Evolutionary conservation across 2,888 invertebrate genomes (phyloP).

Genomic region (Lucinisca nassula): DNA sequence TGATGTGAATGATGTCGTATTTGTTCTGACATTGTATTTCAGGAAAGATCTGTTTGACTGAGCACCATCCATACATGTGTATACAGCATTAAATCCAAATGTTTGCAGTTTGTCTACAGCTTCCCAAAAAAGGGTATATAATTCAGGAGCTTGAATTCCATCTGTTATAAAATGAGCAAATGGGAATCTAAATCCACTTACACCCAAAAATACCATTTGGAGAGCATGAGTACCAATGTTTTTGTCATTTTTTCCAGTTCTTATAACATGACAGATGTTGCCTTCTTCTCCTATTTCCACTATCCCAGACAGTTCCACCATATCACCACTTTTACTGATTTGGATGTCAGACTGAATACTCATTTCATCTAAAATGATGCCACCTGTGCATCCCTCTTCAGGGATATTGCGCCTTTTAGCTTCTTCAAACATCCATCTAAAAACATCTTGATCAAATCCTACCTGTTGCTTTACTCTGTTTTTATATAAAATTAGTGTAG

Average conservation of each 20-base stretch:
- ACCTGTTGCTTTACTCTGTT: slow-evolving; percentile 39
- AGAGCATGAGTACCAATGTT: slow-evolving; percentile 36
- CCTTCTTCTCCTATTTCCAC: slow-evolving; percentile 26
- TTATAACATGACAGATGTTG: slow-evolving; percentile 12
- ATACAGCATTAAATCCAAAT: slow-evolving; percentile 45
- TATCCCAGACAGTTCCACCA: slow-evolving; percentile 42
- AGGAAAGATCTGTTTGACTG: slow-evolving; percentile 45
- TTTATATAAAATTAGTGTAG: slow-evolving; percentile 43
- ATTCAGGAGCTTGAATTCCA: slow-evolving; percentile 24
- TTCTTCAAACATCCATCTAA: slow-evolving; percentile 26
- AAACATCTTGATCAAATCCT: slow-evolving; percentile 43
- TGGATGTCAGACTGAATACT: slow-evolving; percentile 43
- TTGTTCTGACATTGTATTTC: slow-evolving; percentile 37
- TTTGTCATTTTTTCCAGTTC: slow-evolving; percentile 42
- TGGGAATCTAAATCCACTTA: slow-evolving; percentile 39
- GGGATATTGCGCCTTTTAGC: slow-evolving; percentile 12
- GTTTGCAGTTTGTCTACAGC: slow-evolving; percentile 18
- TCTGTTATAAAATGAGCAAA: slow-evolving; percentile 32
- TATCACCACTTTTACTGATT: slow-evolving; percentile 46
- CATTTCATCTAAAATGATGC: slow-evolving; percentile 55
- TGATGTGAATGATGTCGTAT: slow-evolving; percentile 6
- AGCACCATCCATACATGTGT: slow-evolving; percentile 52
- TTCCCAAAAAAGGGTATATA: slow-evolving; percentile 41
- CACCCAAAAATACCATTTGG: slow-evolving; percentile 28
- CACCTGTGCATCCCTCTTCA: slow-evolving; percentile 25